A percentile compares a stretch with the other conserved stretches of the same genome.
Conservation (phyloP, 2,113 vertebrate species). For the Cebus imitator region DNA sequence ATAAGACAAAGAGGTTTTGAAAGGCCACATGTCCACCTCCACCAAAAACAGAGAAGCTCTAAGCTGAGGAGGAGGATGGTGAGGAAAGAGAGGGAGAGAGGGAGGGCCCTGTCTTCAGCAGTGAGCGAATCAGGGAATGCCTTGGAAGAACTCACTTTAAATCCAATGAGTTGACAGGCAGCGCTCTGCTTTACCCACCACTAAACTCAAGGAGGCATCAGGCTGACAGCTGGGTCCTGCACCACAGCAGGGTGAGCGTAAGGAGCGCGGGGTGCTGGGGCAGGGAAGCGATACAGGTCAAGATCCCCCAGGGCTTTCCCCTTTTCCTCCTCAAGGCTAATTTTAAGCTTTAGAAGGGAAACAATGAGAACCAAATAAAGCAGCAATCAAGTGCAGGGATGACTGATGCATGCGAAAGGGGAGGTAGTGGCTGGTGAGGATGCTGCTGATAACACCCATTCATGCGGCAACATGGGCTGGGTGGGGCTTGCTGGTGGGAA, state of each 20-base stretch:
- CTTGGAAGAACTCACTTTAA: not conserved
- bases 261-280: not conserved
- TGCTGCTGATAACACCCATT: not conserved
- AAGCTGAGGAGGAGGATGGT: not conserved
- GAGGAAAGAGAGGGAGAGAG: not conserved
- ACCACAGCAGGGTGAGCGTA: not conserved
- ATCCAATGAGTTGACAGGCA: not conserved
- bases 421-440: not conserved
- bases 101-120: accelerated
- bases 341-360: not conserved
- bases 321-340: not conserved
- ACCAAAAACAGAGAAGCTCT: not conserved
- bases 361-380: not conserved
- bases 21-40: not conserved
- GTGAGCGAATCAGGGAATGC: not conserved
- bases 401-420: not conserved
- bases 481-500: too few species aligned
- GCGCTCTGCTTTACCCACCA: accelerated
- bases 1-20: not conserved
- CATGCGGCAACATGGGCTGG: too few species aligned
- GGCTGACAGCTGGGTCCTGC: accelerated
- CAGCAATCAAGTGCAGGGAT: not conserved
- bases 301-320: not conserved
- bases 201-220: not conserved
- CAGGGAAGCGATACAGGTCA: not conserved